Base-by-base conservation (phyloP, 2,797 vertebrate species). In the Microhierax caerulescens region DNA sequence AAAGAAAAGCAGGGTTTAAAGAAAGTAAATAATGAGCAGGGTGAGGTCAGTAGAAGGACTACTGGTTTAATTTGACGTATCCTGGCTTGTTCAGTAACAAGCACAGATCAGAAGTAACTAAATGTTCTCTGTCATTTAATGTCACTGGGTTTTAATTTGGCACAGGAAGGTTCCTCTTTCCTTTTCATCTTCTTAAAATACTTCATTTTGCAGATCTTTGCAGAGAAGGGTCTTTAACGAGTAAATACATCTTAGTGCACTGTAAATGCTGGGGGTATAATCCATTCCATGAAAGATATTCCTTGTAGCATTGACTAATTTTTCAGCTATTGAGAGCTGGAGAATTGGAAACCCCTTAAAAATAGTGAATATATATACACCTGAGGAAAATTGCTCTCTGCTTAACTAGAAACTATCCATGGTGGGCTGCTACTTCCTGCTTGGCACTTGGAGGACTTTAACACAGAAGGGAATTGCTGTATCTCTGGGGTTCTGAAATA, bases 41-140 rank as follows among this genome's bases (percentile, higher is more conserved):
- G 8, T 78, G 57, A 94, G 70, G 74, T 89, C 73, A 81, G 80
- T 43, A 67, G 63, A 76, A 87, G 65, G 36, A 75, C 43, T 91
- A 22, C 65, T 69, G 47, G 18, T 95, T 72, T 68, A 75, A 50
- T 75, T 53, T 27, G 2, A 64, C 88, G 20, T 68, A 88, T 57
- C 60, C 41, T 75, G 87, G 37, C 34, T 77, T 67, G 30, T 84
- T 84, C 73, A 72, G 34, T 81, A 86, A 65, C 0, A 0, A 81
- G 61, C 69, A 78, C 30, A 93, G 91, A 82, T 45, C 48, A 88
- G 47, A 85, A 74, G 53, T 95, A 95, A 96, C 89, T 79, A 36
- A 85, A 93, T 93, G 88, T 93, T 95, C 85, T 85, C 82, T 78
- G 92, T 63, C 74, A 45, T 93, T 84, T n/a, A n/a, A 90, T 73